Evolutionary conservation across 1,140 invertebrate species (phyloP), one percentile per base, ranked within the genome.

Genomic region (Eueides isabella): DNA sequence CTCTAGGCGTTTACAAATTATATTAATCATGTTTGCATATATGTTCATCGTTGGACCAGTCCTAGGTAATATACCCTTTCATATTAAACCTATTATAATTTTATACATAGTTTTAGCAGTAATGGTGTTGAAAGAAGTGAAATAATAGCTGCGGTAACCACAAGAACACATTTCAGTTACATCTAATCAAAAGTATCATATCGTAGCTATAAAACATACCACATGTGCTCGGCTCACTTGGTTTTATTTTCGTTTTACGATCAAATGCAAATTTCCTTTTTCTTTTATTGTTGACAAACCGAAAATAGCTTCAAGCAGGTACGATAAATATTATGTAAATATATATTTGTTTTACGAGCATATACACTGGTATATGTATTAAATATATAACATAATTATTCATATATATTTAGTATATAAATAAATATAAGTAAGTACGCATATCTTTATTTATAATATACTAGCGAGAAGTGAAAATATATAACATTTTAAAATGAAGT

Each of bases 41-140:
- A 92, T 94, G 84, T 86, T 94, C 79, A 89, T 94, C 81, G 91
- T 93, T 66, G 94, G 94, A 87, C 94, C 94, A 30, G 90, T 93
- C 64, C 84, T 94, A 80, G 94, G 91, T 93, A 90, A 82, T 64
- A 80, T 73, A 72, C 75, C 76, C 66, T 71, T 74, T 62, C 71
- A 69, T 72, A 62, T 76, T 65, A 61, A 26, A 28, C 29, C n/a
- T 62, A 30, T 30, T 44, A 35, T 35, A 77, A 41, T 69, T 70
- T n/a, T 26, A 26, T n/a, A 28, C n/a, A n/a, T 28, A 41, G 26
- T 16, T 67, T 11, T 33, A 55, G 3, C 0, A 12, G 19, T 14
- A 55, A 23, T 12, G 11, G 11, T 12, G 19, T 55, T 23, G 19
- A 26, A 55, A 26, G 7, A 11, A 26, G 11, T 55, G 23, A 55